Conservation (phyloP, 2,113 vertebrate genomes). For the Pachypanchax playfairii region DNA sequence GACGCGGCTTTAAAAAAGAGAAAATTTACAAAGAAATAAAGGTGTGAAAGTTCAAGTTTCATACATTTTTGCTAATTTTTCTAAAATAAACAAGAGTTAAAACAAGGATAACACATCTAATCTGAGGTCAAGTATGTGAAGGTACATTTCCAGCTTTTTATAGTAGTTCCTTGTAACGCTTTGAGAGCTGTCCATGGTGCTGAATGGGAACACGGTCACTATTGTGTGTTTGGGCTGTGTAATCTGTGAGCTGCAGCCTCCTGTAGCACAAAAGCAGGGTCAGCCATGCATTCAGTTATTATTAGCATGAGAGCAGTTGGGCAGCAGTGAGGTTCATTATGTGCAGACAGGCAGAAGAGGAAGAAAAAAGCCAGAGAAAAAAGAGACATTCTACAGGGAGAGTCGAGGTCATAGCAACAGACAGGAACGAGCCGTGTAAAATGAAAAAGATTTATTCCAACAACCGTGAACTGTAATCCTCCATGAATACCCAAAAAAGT, state of each 20-base stretch:
- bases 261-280: conserved; percentile 62
- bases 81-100: too few species aligned
- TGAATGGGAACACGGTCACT: conserved; percentile 29
- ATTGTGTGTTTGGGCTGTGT: conserved; percentile 20
- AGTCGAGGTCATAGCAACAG: conserved; percentile 68
- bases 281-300: conserved; percentile 64
- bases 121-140: not conserved
- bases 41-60: not conserved
- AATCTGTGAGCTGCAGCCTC: conserved; percentile 46
- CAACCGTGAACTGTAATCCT: conserved; percentile 78
- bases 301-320: conserved; percentile 57
- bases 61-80: not conserved
- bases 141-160: not conserved
- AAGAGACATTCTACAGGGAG: conserved; percentile 42
- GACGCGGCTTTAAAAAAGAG: too few species aligned
- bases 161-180: not conserved
- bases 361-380: conserved; percentile 29
- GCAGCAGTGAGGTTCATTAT: conserved; percentile 53
- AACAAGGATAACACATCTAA: too few species aligned
- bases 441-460: conserved; percentile 90
- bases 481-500: conserved; percentile 85
- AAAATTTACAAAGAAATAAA: not conserved
- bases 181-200: conserved; percentile 68
- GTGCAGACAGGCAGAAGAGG: conserved; percentile 62
- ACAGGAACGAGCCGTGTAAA: conserved; percentile 73